Percentiles rank a stretch among this genome's conserved stretches.
phyloP scores from a whole-genome alignment of 2,888 invertebrate species.

The Cheilosia vernalis region DNA sequence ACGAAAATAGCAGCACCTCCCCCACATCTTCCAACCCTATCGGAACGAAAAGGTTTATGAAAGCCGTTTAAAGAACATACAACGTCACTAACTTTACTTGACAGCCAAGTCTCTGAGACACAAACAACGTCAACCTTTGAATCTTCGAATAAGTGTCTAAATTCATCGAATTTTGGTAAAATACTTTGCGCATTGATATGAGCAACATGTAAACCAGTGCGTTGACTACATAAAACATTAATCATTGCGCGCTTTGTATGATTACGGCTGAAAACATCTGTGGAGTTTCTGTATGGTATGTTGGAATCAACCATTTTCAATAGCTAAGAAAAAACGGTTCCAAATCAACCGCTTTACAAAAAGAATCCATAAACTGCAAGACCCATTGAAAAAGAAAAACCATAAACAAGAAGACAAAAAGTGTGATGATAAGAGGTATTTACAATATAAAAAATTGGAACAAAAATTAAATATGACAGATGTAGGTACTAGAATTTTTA shows the following conservation, averaged over 20 bases:
- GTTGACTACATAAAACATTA: constrained; percentile 21
- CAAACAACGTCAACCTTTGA: constrained; percentile 5
- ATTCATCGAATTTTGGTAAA: constrained; percentile 20
- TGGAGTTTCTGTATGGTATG: too few relatives aligned
- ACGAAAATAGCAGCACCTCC: constrained; percentile 28
- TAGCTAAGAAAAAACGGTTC: too few relatives aligned
- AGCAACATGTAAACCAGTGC: neutral
- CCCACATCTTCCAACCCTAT: constrained; percentile 16
- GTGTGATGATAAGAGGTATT: constrained; percentile 7
- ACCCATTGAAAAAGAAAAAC: neutral
- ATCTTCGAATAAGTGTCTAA: constrained; percentile 21
- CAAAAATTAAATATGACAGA: neutral
- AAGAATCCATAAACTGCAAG: constrained; percentile 13
- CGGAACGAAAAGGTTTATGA: constrained; percentile 23
- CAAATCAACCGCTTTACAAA: too few relatives aligned
- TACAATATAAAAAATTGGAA: neutral
- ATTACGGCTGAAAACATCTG: too few relatives aligned
- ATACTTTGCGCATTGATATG: constrained; percentile 17
- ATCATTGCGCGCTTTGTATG: constrained; percentile 26
- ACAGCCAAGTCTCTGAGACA: constrained; percentile 26
- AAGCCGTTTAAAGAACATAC: too few relatives aligned
- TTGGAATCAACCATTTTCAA: too few relatives aligned
- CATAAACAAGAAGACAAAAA: constrained; percentile 9
- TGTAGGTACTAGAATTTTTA: neutral
- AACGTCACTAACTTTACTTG: neutral